Evolutionary conservation across 1,140 invertebrate species (phyloP).

Genomic region (Chrysopa pallens): DNA sequence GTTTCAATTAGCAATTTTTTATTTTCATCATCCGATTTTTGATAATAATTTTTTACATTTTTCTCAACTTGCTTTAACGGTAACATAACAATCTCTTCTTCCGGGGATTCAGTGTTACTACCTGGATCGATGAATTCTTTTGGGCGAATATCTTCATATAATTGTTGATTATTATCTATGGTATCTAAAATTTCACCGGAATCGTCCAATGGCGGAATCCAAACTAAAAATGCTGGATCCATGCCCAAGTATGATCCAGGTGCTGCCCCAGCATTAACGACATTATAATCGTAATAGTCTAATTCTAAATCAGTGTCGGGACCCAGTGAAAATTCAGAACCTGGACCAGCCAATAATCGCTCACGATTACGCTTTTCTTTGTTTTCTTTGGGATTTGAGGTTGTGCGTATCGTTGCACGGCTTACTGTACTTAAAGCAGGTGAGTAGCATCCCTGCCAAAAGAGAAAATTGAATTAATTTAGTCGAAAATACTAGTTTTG

Average conservation of each 20-base stretch:
- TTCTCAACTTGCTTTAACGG: slow-evolving; percentile 10
- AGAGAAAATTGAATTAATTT: slow-evolving; percentile 1
- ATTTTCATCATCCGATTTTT: slow-evolving; percentile 7
- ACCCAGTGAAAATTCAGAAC: slow-evolving; percentile 61
- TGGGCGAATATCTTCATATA: slow-evolving; percentile 12
- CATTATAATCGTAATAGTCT: slow-evolving; percentile 80
- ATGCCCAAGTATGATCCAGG: slow-evolving; percentile 64
- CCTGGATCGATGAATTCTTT: slow-evolving; percentile 16
- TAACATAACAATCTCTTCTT: slow-evolving; percentile 13
- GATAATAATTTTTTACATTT: slow-evolving; percentile 10
- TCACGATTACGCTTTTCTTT: slow-evolving; percentile 60
- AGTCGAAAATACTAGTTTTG: too few relatives aligned
- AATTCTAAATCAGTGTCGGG: slow-evolving; percentile 59
- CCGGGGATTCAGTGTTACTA: slow-evolving; percentile 19
- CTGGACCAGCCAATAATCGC: slow-evolving; percentile 40
- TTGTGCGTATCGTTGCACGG: slow-evolving; percentile 38
- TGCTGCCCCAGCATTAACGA: slow-evolving; percentile 57
- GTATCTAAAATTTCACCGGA: slow-evolving; percentile 17
- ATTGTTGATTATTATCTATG: slow-evolving; percentile 8
- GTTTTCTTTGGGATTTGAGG: slow-evolving; percentile 48
- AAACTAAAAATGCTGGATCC: slow-evolving; percentile 71
- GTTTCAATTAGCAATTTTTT: slow-evolving; percentile 5
- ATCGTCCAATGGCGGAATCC: slow-evolving; percentile 63
- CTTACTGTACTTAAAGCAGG: slow-evolving; percentile 36
- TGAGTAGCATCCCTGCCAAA: slow-evolving; percentile 44